Base-by-base conservation (phyloP, 2,888 invertebrate genomes). In the Heliconius ethilla region DNA sequence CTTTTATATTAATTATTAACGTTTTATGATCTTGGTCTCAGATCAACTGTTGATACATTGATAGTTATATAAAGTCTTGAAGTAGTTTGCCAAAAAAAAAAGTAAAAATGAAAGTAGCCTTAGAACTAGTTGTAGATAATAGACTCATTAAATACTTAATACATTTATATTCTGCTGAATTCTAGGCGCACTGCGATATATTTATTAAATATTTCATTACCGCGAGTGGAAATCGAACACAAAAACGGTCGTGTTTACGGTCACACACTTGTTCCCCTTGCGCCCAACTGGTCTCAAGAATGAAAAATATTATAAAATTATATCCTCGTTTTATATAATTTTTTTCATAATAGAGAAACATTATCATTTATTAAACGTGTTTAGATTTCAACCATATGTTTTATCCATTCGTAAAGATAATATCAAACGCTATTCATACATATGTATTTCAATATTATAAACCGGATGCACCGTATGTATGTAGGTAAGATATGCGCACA, bases 401-500 rank as follows among this genome's bases (percentile, higher is more conserved):
- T 59, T 72, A 75, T 78, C 25, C 74, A 55, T n/a, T n/a, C 9
- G 25, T 37, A 55, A 65, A 29, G 75, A 74, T 75, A 79, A 76
- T 45, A 78, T 73, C 73, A 40, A 25, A 62, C 0, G 1, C 37
- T 7, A 25, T 33, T 10, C 33, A 66, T 25, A 33, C 29, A 25
- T 80, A 75, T 70, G 63, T 79, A 72, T 78, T 70, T 78, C 69
- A 74, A 72, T 70, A 67, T 62, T 70, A 67, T 80, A 70, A 79
- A 70, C 79, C 80, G 79, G 80, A 79, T 78, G 76, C 80, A 69
- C 9, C 9, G 33, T 33, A 33, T 33, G 75, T 62, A 72, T 25
- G 51, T 45, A 78, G 40, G 18, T 51, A 76, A 55, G 27, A 27
- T 72, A 59, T 59, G 70, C 63, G 62, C 67, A 45, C 69, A 78